A percentile compares a stretch with the other conserved stretches of the same genome.
Evolutionary conservation across 2,113 vertebrate species (phyloP).

Genomic region (Condylura cristata): DNA sequence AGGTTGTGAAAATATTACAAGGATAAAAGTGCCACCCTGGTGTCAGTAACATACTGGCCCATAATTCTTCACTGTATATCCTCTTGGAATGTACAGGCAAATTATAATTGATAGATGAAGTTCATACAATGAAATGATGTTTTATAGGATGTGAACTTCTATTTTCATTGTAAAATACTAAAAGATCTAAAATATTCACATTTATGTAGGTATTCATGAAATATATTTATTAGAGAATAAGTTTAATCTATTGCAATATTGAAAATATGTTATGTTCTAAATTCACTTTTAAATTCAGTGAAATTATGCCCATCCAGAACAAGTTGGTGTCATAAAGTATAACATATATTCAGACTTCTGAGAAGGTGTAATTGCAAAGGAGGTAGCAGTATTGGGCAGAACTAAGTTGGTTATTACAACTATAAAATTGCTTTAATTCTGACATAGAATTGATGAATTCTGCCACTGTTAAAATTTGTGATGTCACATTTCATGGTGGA

Average conservation of each 20-base stretch:
- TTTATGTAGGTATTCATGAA: neutral
- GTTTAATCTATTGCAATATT: neutral
- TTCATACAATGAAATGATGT: neutral
- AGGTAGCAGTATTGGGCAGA: neutral
- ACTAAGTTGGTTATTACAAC: neutral
- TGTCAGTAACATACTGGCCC: neutral
- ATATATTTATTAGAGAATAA: slow-evolving; percentile 28
- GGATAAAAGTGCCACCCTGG: neutral
- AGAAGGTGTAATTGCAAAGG: slow-evolving; percentile 24
- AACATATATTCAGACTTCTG: slow-evolving; percentile 31
- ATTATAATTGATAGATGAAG: neutral
- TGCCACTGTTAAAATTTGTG: neutral
- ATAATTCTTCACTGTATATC: neutral
- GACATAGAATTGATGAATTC: slow-evolving; percentile 16
- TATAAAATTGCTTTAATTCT: neutral
- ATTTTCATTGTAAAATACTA: neutral
- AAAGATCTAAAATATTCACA: neutral
- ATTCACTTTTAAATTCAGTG: neutral
- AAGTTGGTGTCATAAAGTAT: slow-evolving; percentile 41
- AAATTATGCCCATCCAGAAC: neutral
- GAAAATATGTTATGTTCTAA: neutral
- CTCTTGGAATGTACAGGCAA: neutral
- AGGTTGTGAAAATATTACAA: neutral
- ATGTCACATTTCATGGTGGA: neutral
- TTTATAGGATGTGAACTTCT: neutral